Base-by-base conservation (phyloP, 2,888 invertebrate species). In the Troilus luridus region DNA sequence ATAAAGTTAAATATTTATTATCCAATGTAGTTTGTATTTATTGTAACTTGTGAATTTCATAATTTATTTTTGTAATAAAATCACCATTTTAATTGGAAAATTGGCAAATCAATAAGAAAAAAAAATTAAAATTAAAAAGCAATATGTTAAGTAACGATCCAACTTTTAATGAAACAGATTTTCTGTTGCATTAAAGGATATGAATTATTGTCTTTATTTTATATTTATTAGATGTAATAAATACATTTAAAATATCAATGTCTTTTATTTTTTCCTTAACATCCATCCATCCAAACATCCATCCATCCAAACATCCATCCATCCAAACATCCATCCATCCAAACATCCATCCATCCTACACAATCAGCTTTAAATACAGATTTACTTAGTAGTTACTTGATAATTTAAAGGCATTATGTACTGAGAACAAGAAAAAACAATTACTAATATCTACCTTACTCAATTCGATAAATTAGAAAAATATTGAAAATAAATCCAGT, bases 11-110 rank as follows among this genome's bases (percentile, higher is more conserved):
- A 60, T 60, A 90, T 90, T 90, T 88, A 85, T 90, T 64, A 60
- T 77, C 81, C 64, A 27, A 54, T 85, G 59, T 67, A 85, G 77
- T 90, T 59, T 85, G 81, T 90, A 90, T 90, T 90, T 90, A 90
- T 90, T 90, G 59, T 90, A 90, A 62, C 88, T 85, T 90, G 90
- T 90, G 85, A 90, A 90, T 90, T 90, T 60, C 90, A 90, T 90
- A 85, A 88, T 88, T 90, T 90, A 88, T 90, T 90, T 90, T 90
- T 88, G 88, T 90, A 90, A 90, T 88, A 85, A 88, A 88, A 90
- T 88, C 60, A 90, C 41, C 60, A 60, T 85, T 90, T 85, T 85
- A 88, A 88, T 59, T 90, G 54, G 56, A 85, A 85, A 90, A 77
- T 60, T 85, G 81, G 90, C 90, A 90, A 88, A 90, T 21, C 19